A percentile compares a stretch with the other conserved stretches of the same genome.
phyloP scores from a whole-genome alignment of 2,797 vertebrate species.

The Platalea minor region DNA sequence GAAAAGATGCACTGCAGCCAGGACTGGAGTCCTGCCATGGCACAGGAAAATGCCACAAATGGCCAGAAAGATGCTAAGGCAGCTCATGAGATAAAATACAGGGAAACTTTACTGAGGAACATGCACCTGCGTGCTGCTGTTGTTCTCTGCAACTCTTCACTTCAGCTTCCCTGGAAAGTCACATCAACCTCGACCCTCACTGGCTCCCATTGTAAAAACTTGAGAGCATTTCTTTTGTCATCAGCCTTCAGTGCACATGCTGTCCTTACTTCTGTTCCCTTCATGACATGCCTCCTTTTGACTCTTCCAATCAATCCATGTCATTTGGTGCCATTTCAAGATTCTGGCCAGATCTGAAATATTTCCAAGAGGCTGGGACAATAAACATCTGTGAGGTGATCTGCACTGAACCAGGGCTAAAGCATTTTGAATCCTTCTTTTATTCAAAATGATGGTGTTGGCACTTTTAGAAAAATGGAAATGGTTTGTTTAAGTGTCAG shows the following conservation, averaged over 20 bases:
- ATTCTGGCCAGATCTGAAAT: background rate
- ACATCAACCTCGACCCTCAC: background rate
- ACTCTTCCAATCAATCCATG: background rate
- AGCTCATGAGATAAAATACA: background rate
- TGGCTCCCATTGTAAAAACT: background rate
- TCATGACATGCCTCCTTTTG: background rate
- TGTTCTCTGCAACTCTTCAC: background rate
- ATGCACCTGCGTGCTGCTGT: accelerated
- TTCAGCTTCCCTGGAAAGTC: background rate
- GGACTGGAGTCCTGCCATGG: background rate
- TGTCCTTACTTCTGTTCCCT: background rate
- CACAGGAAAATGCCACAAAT: background rate
- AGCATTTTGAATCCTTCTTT: background rate
- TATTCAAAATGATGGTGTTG: background rate
- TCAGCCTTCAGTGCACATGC: background rate
- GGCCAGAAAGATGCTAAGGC: background rate
- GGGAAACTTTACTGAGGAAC: background rate
- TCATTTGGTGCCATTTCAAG: background rate
- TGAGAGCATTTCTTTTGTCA: background rate
- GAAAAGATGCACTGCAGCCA: background rate
- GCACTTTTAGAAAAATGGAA: background rate
- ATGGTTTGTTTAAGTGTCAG: background rate
- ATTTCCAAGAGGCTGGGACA: background rate
- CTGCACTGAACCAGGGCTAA: background rate
- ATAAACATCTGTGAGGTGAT: background rate